A percentile compares a stretch with the other conserved stretches of the same genome.
These are phyloP conservation scores for Malurus melanocephalus DNA, from an alignment of 2,113 vertebrate species.

Conservation along the genomic window DNA sequence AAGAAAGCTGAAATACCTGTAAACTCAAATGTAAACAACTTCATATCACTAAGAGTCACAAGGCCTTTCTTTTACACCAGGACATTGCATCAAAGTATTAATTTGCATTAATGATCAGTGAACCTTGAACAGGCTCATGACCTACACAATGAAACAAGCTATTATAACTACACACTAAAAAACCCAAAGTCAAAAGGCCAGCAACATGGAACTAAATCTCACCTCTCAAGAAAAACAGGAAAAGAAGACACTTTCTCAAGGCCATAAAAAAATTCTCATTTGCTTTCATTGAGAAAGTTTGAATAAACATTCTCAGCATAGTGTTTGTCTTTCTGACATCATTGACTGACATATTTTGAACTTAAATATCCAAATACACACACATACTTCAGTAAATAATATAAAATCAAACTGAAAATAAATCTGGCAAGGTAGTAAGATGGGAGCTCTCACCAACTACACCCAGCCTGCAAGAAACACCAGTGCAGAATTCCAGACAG, in stretches of 20 bases:
- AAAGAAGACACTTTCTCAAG: not conserved
- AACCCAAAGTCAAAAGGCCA: not conserved
- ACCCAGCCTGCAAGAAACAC: not conserved
- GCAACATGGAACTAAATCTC: not conserved
- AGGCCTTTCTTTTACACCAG: not conserved
- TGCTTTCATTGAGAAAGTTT: not conserved
- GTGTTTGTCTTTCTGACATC: not conserved
- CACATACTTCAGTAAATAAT: not conserved
- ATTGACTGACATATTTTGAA: not conserved
- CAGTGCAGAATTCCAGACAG: not conserved
- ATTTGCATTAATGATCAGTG: not conserved
- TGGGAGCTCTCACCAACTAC: not conserved
- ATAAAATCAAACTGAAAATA: constrained; percentile 3
- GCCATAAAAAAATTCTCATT: not conserved
- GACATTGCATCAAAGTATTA: not conserved
- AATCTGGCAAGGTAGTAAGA: not conserved
- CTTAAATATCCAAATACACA: not conserved
- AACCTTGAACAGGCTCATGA: not conserved
- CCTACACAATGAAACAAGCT: not conserved
- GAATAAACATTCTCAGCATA: not conserved
- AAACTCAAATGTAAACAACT: not conserved
- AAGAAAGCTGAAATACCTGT: not conserved
- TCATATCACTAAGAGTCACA: not conserved
- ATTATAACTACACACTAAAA: not conserved
- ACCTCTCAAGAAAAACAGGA: not conserved